phyloP scores from a whole-genome alignment of 2,113 vertebrate genomes.

The Hypocryptadius cinnamomeus region DNA sequence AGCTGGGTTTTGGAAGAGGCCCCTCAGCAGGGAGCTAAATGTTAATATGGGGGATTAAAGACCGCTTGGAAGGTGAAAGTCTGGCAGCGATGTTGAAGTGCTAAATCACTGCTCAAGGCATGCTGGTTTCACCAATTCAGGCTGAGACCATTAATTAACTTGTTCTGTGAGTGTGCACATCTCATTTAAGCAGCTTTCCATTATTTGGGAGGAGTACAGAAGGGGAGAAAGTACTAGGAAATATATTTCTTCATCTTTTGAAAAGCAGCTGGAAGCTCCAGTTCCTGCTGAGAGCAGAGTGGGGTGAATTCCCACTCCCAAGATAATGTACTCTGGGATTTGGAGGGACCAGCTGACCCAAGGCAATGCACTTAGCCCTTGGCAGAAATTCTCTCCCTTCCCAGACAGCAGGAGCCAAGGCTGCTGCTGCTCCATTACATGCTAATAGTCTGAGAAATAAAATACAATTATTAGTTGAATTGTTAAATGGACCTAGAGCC shows the following conservation, averaged over 20 bases:
- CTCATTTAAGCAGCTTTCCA: not conserved
- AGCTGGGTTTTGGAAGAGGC: not conserved
- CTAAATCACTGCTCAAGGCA: not conserved
- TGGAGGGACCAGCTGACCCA: not conserved
- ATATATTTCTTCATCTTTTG: not conserved
- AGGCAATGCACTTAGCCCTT: not conserved
- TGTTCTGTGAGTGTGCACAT: not conserved
- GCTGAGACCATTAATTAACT: not conserved
- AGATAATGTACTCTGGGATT: not conserved
- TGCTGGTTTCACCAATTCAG: not conserved
- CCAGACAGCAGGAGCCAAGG: not conserved
- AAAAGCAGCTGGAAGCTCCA: not conserved
- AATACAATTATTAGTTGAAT: slow-evolving; percentile 28
- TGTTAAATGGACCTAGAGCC: slow-evolving; percentile 43
- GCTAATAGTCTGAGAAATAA: slow-evolving; percentile 14
- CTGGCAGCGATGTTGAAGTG: not conserved
- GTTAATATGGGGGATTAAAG: not conserved
- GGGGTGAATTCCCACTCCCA: not conserved
- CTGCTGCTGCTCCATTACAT: not conserved
- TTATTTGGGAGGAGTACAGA: not conserved
- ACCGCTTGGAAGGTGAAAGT: not conserved
- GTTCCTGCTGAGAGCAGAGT: not conserved
- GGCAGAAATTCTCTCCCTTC: not conserved
- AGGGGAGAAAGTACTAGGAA: not conserved
- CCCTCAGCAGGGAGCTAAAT: not conserved